phyloP scores from a whole-genome alignment of 2,888 invertebrate genomes.

The Scaptomyza caliginosa region DNA sequence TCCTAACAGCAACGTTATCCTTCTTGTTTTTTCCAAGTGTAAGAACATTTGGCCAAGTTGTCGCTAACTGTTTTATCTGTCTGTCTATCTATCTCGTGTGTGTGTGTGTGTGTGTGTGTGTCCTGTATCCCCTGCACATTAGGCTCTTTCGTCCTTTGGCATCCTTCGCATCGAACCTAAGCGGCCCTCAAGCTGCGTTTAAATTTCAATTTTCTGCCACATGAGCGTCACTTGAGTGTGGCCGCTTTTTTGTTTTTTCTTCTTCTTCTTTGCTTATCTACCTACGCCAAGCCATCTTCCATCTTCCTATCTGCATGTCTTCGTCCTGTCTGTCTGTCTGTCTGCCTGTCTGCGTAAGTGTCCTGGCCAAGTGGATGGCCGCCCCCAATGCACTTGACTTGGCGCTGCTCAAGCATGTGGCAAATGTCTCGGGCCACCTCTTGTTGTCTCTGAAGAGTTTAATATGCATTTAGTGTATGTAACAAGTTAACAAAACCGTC shows the following conservation, averaged over 20 bases:
- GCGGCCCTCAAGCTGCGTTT: conserved; percentile 73
- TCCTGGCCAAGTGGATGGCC: conserved; percentile 41
- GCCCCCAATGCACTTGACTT: conserved; percentile 72
- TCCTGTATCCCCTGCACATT: not conserved
- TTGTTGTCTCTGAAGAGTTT: conserved; percentile 58
- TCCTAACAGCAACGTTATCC: too few species aligned
- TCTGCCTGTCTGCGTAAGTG: conserved; percentile 24
- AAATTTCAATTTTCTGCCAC: conserved; percentile 79
- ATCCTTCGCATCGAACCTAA: conserved; percentile 58
- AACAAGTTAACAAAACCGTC: conserved; percentile 67
- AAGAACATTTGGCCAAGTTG: conserved; percentile 60
- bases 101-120: not conserved
- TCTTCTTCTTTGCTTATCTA: conserved; percentile 44
- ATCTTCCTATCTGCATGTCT: not conserved
- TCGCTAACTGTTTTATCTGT: not conserved
- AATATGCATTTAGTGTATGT: conserved; percentile 78
- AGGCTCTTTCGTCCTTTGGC: not conserved
- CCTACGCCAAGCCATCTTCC: not conserved
- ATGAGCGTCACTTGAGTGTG: conserved; percentile 74
- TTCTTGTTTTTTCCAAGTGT: not conserved
- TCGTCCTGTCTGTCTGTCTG: conserved; percentile 12
- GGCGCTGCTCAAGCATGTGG: conserved; percentile 62
- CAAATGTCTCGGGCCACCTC: conserved; percentile 26
- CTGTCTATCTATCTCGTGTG: not conserved
- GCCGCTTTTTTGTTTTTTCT: too few species aligned